Conservation (phyloP, 1,140 invertebrate genomes). For the Apocrypta bakeri region DNA sequence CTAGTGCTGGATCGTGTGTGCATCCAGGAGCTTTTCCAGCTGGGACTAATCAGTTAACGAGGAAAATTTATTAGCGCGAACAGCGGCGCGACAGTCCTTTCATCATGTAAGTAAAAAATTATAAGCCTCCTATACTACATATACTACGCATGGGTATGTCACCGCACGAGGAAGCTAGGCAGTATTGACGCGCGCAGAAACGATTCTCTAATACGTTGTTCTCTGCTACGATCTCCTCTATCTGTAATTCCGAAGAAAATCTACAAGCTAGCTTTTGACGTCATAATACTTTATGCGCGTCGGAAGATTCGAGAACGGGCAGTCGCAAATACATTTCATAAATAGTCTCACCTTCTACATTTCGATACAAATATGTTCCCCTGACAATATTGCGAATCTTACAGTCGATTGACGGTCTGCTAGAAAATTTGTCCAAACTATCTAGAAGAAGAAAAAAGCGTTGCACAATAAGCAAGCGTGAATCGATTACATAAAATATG, state of each 20-base stretch:
- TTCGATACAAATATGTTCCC: no score
- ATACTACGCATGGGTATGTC: background rate
- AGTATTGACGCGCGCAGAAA: background rate
- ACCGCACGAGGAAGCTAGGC: background rate
- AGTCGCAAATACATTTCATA: no score
- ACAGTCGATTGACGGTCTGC: no score
- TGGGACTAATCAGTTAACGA: background rate
- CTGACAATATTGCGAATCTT: no score
- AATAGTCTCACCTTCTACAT: no score
- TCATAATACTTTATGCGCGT: no score
- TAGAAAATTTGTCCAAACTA: no score
- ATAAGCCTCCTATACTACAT: no score
- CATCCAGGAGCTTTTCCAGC: background rate
- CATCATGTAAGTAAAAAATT: conserved; percentile 27
- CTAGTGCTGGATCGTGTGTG: background rate
- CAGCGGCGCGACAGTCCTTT: background rate
- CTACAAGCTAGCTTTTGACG: background rate
- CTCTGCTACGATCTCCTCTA: background rate
- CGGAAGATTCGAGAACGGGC: no score
- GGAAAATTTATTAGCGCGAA: background rate
- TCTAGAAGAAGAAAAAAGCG: no score
- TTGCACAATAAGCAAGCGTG: background rate
- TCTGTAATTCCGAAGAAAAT: background rate
- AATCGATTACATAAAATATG: background rate
- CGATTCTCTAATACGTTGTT: background rate